phyloP scores from a whole-genome alignment of 2,797 vertebrate genomes.

The Macropodus opercularis region DNA sequence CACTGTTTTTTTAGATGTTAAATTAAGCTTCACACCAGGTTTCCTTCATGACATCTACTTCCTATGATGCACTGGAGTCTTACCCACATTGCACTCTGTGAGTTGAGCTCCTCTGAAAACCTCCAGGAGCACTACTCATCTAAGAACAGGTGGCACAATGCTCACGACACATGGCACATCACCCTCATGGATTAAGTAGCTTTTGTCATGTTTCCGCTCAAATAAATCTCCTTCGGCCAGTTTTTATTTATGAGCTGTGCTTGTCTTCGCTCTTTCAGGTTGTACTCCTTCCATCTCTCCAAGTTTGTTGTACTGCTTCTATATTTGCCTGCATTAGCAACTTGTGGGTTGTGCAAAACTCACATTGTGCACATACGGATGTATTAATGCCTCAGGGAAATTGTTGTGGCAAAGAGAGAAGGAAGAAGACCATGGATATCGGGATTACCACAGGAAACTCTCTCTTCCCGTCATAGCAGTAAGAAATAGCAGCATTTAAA shows the following conservation, averaged over 20 bases:
- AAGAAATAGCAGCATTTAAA: slow-evolving; percentile 74
- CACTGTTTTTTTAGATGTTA: slow-evolving; percentile 60
- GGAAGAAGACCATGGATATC: slow-evolving; percentile 53
- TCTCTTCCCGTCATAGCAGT: slow-evolving; percentile 27
- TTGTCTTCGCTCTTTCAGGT: slow-evolving; percentile 1
- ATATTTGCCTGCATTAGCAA: slow-evolving; percentile 6
- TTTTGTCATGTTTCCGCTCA: slow-evolving; percentile 10
- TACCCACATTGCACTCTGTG: slow-evolving; percentile 23
- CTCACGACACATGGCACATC: slow-evolving; percentile 22
- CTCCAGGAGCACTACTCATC: slow-evolving; percentile 15
- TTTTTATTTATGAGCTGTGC: slow-evolving; percentile 17
- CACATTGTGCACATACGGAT: slow-evolving; percentile 49
- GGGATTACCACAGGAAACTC: slow-evolving; percentile 59
- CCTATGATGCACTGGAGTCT: slow-evolving; percentile 20
- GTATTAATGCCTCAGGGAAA: slow-evolving; percentile 47
- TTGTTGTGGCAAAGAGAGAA: slow-evolving; percentile 39
- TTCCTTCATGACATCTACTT: slow-evolving; percentile 40
- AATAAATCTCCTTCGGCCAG: neutral
- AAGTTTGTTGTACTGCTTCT: slow-evolving; percentile 8
- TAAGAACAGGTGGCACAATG: slow-evolving; percentile 46
- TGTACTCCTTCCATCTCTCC: neutral
- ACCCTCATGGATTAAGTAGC: slow-evolving; percentile 7
- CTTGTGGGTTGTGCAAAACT: slow-evolving; percentile 48
- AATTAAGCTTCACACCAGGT: slow-evolving; percentile 59
- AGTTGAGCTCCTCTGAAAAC: slow-evolving; percentile 19